These are phyloP conservation scores for Sciaenops ocellatus DNA, from an alignment of 2,797 vertebrate species.

Conservation along the genomic window DNA sequence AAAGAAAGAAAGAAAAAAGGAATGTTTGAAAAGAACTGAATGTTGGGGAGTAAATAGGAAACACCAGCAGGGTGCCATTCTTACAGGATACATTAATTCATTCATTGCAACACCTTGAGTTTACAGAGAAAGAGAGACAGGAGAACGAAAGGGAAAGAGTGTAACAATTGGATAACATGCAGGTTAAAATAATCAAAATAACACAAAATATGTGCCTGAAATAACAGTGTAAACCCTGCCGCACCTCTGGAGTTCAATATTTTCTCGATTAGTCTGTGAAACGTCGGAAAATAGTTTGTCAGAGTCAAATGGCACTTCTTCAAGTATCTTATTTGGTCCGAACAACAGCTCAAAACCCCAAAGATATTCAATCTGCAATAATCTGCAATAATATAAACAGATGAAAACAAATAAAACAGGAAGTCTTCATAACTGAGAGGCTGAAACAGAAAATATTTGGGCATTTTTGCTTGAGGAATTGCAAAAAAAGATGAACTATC, in stretches of 20 bases:
- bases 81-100: slow-evolving; percentile 65
- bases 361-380: neutral
- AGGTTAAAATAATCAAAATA: slow-evolving; percentile 32
- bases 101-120: slow-evolving; percentile 53
- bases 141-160: slow-evolving; percentile 46
- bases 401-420: neutral
- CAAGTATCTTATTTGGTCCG: neutral
- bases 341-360: neutral
- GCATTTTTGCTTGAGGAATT: neutral
- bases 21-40: slow-evolving; percentile 60
- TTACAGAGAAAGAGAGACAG: slow-evolving; percentile 38
- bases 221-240: neutral
- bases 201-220: slow-evolving; percentile 3
- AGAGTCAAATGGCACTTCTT: too few species aligned
- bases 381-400: neutral
- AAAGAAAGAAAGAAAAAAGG: slow-evolving; percentile 21
- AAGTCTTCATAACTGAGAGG: neutral
- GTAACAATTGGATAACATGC: slow-evolving; percentile 44
- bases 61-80: slow-evolving; percentile 60
- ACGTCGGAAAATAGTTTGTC: neutral
- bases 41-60: slow-evolving; percentile 64
- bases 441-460: neutral
- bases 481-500: neutral
- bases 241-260: neutral
- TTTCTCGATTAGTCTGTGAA: neutral